Evolutionary conservation across 2,888 invertebrate species (phyloP).

Genomic region (Limnephilus marmoratus): DNA sequence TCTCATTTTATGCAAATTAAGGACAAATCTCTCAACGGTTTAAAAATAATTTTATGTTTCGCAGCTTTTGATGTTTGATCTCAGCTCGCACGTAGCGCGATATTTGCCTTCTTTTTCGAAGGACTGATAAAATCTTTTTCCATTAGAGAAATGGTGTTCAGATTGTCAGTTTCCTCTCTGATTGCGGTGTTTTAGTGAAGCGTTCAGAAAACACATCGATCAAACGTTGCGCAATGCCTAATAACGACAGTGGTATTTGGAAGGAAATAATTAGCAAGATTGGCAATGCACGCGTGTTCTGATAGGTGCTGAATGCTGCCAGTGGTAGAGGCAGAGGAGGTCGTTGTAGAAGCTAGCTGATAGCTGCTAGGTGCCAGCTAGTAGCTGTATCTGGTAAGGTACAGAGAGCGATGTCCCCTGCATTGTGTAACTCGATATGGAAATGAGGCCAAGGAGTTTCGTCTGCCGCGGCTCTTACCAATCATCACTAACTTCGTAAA

Average conservation of each 20-base stretch:
- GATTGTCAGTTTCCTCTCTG: not conserved
- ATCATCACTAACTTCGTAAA: constrained; percentile 62
- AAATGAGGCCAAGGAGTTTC: constrained; percentile 63
- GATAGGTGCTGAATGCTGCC: not conserved
- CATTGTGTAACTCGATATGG: constrained; percentile 58
- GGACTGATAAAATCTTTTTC: not conserved
- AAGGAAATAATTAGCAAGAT: not conserved
- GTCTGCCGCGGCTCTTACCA: constrained; percentile 58
- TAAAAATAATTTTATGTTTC: not conserved
- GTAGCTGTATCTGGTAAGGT: not conserved
- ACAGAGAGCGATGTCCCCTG: constrained; percentile 56
- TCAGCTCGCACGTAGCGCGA: not conserved
- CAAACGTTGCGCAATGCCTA: not conserved
- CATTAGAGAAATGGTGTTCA: not conserved
- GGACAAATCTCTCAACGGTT: not conserved
- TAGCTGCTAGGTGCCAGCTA: not conserved
- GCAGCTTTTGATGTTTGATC: not conserved
- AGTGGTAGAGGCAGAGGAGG: not conserved
- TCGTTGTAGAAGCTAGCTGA: not conserved
- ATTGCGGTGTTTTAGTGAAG: not conserved
- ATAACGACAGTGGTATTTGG: not conserved
- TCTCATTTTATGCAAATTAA: constrained; percentile 2
- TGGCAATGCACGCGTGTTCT: constrained; percentile 2
- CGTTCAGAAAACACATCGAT: not conserved
- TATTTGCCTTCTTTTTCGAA: not conserved